Percentiles rank a stretch among this genome's conserved stretches.
Evolutionary conservation across 2,797 vertebrate species (phyloP).

Genomic region (Centropyge bicolor): DNA sequence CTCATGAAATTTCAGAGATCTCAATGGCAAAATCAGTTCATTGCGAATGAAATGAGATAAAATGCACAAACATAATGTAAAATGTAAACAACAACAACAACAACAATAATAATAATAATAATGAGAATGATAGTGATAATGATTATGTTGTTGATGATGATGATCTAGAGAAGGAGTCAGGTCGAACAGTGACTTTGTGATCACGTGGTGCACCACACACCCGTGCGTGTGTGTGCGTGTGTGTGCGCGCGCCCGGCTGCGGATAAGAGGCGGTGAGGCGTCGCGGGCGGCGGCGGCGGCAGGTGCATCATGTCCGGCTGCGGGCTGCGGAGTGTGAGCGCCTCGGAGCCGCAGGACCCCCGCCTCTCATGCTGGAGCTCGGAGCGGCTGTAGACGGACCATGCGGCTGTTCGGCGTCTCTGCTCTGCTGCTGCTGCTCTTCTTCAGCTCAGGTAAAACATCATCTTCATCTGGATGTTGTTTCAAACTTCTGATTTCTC

Average conservation of each 20-base stretch:
- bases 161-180: background rate
- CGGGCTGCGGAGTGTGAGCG: slow-evolving; percentile 36
- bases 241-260: slow-evolving; percentile 21
- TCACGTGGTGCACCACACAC: slow-evolving; percentile 31
- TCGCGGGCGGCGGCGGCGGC: slow-evolving; percentile 43
- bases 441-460: slow-evolving; percentile 86
- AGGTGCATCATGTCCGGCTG: slow-evolving; percentile 46
- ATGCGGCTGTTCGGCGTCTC: slow-evolving; percentile 88
- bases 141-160: no score
- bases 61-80: background rate
- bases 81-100: background rate
- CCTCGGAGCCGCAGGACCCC: slow-evolving; percentile 30
- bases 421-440: slow-evolving; percentile 90
- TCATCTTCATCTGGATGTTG: no score
- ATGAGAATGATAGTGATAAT: no score
- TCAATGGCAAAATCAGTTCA: background rate
- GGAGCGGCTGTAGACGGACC: slow-evolving; percentile 78
- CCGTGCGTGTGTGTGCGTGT: background rate
- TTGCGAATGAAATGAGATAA: background rate
- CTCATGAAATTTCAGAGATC: background rate
- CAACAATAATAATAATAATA: background rate
- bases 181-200: background rate
- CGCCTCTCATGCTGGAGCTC: slow-evolving; percentile 60
- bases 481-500: no score
- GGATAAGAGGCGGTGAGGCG: slow-evolving; percentile 38